These are phyloP conservation scores for Craniophora ligustri DNA, from an alignment of 2,888 invertebrate genomes.

Conservation along the genomic window DNA sequence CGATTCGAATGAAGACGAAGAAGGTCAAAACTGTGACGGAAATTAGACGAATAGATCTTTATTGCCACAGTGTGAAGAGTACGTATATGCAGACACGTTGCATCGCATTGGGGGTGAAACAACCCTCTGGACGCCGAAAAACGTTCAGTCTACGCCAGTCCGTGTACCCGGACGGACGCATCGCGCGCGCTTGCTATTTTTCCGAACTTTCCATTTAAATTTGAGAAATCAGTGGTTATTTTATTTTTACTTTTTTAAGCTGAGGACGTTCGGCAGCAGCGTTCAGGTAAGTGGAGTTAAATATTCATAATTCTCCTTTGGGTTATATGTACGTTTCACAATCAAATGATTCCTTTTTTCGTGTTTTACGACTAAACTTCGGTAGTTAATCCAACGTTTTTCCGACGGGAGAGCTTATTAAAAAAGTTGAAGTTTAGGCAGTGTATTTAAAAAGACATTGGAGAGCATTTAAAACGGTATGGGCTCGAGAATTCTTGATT, in stretches of 20 bases:
- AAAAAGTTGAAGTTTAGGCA: constrained; percentile 75
- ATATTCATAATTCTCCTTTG: constrained; percentile 59
- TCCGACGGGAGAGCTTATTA: constrained; percentile 71
- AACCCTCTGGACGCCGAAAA: constrained; percentile 49
- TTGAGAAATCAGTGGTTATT: constrained; percentile 62
- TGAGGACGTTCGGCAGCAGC: constrained; percentile 45
- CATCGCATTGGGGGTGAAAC: constrained; percentile 65
- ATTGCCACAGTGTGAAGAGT: constrained; percentile 54
- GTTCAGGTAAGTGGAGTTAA: constrained; percentile 63
- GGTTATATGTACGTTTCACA: constrained; percentile 56
- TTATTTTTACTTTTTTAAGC: constrained; percentile 52
- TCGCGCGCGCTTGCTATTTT: constrained; percentile 42
- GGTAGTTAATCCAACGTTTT: constrained; percentile 70
- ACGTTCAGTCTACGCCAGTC: constrained; percentile 67
- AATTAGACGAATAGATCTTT: constrained; percentile 67
- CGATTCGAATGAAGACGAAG: constrained; percentile 62
- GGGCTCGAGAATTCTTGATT: constrained; percentile 38
- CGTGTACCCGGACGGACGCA: constrained; percentile 53
- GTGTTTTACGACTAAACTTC: constrained; percentile 72
- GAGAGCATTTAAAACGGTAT: constrained; percentile 61
- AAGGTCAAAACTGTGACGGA: constrained; percentile 71
- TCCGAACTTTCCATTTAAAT: constrained; percentile 60
- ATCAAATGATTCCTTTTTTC: constrained; percentile 62
- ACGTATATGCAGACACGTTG: constrained; percentile 63
- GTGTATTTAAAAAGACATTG: constrained; percentile 69